Percentiles rank a stretch among this genome's conserved stretches.
Evolutionary conservation across 2,888 invertebrate genomes (phyloP).

Genomic region (Tetragonisca angustula): DNA sequence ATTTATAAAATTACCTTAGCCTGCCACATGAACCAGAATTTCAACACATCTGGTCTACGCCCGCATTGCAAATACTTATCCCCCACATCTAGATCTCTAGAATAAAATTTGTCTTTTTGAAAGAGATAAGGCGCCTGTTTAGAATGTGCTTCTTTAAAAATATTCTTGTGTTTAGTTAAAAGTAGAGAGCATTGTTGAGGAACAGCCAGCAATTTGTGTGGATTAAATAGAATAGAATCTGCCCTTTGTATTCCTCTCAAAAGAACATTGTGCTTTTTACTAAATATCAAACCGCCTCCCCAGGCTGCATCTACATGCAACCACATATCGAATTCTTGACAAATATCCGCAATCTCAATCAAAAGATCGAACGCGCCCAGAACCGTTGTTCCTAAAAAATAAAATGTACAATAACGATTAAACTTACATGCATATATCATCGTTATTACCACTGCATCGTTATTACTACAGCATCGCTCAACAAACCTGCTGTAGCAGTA

Average conservation of each 20-base stretch:
- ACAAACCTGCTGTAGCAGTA: slow-evolving; percentile 62
- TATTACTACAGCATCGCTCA: neutral
- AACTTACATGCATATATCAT: neutral
- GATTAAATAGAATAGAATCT: slow-evolving; percentile 87
- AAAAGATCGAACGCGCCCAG: slow-evolving; percentile 87
- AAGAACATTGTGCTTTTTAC: slow-evolving; percentile 84
- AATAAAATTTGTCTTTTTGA: slow-evolving; percentile 86
- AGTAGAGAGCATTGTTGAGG: slow-evolving; percentile 86
- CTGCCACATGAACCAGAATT: slow-evolving; percentile 90
- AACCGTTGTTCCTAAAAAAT: slow-evolving; percentile 85
- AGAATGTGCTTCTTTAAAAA: slow-evolving; percentile 84
- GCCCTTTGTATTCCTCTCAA: slow-evolving; percentile 86
- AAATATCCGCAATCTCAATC: slow-evolving; percentile 85
- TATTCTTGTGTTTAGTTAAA: slow-evolving; percentile 82
- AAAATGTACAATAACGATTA: neutral
- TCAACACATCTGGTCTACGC: slow-evolving; percentile 89
- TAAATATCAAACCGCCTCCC: slow-evolving; percentile 87
- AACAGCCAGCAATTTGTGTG: slow-evolving; percentile 87
- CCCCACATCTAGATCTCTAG: slow-evolving; percentile 85
- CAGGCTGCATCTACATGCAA: slow-evolving; percentile 87
- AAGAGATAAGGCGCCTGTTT: slow-evolving; percentile 86
- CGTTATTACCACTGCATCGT: neutral
- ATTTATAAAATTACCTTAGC: slow-evolving; percentile 84
- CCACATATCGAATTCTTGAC: slow-evolving; percentile 85
- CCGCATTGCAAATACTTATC: slow-evolving; percentile 89